Conservation (phyloP, 2,888 invertebrate genomes). For the Scaptomyza parva region DNA sequence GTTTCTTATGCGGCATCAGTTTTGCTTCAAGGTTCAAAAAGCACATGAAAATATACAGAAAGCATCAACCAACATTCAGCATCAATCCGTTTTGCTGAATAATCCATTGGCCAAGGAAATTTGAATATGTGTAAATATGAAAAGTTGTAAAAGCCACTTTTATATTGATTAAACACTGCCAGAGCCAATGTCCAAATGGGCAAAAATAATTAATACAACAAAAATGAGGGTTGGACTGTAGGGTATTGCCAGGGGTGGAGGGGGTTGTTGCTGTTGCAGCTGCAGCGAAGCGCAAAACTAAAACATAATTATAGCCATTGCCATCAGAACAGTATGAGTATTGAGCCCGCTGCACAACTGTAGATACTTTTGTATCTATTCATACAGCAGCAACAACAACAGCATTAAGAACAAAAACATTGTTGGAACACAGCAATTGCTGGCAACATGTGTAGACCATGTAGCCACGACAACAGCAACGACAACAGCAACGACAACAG, state of each 20-base stretch:
- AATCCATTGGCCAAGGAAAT: constrained; percentile 28
- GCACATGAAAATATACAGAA: no score
- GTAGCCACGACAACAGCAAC: no score
- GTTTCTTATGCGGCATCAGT: constrained; percentile 36
- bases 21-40: no score
- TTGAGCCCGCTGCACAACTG: constrained; percentile 33
- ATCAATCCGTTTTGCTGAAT: not conserved
- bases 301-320: constrained; percentile 57
- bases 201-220: no score
- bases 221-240: not conserved
- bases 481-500: no score
- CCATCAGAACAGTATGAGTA: constrained; percentile 32
- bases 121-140: no score
- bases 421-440: constrained; percentile 55
- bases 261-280: constrained; percentile 5
- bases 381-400: constrained; percentile 24
- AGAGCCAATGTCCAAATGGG: constrained; percentile 24
- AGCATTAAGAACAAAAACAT: constrained; percentile 11
- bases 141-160: no score
- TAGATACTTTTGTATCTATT: constrained; percentile 64
- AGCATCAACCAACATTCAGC: constrained; percentile 31
- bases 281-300: no score
- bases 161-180: constrained; percentile 48
- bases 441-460: constrained; percentile 64
- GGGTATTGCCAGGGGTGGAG: not conserved